Evolutionary conservation across 2,888 invertebrate species (phyloP), one percentile per base, ranked within the genome.

Genomic region (Seira musarum): DNA sequence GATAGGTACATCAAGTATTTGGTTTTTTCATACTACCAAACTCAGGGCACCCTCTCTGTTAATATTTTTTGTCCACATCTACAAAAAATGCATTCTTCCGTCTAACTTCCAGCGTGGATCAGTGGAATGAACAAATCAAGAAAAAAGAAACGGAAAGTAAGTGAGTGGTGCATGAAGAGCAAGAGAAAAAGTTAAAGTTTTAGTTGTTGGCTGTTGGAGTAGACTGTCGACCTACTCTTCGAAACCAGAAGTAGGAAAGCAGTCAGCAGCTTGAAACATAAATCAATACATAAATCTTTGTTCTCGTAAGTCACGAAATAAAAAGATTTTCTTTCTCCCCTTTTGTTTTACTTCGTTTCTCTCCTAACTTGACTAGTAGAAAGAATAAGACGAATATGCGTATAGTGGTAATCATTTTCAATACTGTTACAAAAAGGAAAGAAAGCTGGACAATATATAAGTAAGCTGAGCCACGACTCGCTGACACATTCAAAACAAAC

Each of bases 261-360:
- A n/a, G n/a, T n/a, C 46, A 73, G 21, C 63, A 79, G 61, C 75
- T 71, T 69, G 70, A 76, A 61, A 81, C 84, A 84, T 82, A 82
- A 84, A 84, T 84, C 84, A 84, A 84, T 84, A 82, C 82, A 84
- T 84, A 84, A 82, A 82, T 84, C 81, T 83, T 80, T 78, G 73
- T 75, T 79, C 71, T 46, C 73, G 70, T 69, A 57, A 79, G 79
- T 73, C 79, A 79, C 79, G 73, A 79, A 79, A 79, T 79, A 79
- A 79, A 79, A 73, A 79, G 73, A 73, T 69, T 73, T 75, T 69
- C 61, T 65, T 49, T 66, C 17, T 66, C n/a, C n/a, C n/a, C 71
- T 75, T 25, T 21, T 46, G 40, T 30, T 57, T 67, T 25, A 21
- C 24, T 30, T 68, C 67, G 3, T 57, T 22, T 70, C 68, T n/a